phyloP scores from a whole-genome alignment of 2,113 vertebrate species.

The Trogon melanurus region DNA sequence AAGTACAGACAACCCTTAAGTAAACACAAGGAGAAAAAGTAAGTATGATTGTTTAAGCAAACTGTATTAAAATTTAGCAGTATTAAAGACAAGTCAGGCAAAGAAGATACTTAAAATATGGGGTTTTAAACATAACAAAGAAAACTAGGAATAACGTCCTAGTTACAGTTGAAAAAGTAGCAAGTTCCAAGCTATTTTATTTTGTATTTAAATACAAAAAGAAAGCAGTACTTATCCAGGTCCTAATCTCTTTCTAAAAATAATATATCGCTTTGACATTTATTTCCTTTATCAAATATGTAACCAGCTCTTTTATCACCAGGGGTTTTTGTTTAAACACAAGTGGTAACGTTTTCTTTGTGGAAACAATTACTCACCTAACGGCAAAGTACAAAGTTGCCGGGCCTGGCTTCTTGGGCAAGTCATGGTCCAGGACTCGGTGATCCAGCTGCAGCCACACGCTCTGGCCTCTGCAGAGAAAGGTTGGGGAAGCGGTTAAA shows the following conservation, averaged over 20 bases:
- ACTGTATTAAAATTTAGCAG: background rate
- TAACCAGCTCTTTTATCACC: background rate
- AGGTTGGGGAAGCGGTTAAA: slow-evolving; percentile 10
- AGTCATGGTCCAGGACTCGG: slow-evolving; percentile 93
- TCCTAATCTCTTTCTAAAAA: slow-evolving; percentile 21
- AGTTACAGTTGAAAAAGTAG: background rate
- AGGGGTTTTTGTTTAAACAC: background rate
- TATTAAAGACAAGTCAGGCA: background rate
- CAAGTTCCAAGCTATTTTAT: background rate
- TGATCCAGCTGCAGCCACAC: slow-evolving; percentile 97
- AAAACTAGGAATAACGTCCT: background rate
- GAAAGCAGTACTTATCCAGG: background rate
- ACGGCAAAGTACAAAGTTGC: slow-evolving; percentile 89
- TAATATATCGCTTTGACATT: background rate
- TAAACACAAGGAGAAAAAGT: background rate
- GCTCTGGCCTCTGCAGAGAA: slow-evolving; percentile 85
- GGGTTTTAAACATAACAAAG: background rate
- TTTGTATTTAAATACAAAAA: background rate
- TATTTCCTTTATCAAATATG: slow-evolving; percentile 34
- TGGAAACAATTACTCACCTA: slow-evolving; percentile 80
- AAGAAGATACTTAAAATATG: background rate
- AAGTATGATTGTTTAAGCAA: background rate
- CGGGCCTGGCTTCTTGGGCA: slow-evolving; percentile 88
- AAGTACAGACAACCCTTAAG: slow-evolving; percentile 4
- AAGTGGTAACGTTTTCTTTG: background rate